Conservation (phyloP, 2,113 vertebrate genomes). For the Carettochelys insculpta region DNA sequence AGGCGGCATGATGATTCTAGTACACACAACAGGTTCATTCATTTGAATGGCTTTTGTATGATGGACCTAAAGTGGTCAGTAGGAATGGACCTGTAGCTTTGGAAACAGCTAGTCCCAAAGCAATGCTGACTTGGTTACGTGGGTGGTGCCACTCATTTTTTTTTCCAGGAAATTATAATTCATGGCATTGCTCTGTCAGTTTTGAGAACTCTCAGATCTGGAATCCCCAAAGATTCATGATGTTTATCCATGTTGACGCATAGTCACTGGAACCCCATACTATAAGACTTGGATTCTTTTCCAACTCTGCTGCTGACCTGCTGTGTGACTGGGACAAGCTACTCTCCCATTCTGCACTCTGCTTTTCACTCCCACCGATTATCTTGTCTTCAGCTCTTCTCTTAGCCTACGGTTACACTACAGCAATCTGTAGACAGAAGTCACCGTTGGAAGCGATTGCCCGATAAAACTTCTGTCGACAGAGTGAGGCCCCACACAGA, state of each 20-base stretch:
- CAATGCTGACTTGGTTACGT: background rate
- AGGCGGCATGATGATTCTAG: background rate
- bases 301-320: background rate
- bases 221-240: background rate
- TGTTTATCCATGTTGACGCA: background rate
- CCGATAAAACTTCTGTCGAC: no score
- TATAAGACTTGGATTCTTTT: background rate
- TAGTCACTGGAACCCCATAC: background rate
- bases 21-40: rapidly evolving
- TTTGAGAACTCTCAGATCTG: background rate
- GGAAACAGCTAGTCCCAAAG: background rate
- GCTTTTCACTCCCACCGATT: background rate
- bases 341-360: background rate
- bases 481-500: no score
- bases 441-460: no score
- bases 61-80: background rate
- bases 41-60: rapidly evolving
- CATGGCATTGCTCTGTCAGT: background rate
- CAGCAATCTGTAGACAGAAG: no score
- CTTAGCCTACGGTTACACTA: no score
- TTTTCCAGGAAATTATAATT: background rate
- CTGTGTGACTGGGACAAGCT: background rate
- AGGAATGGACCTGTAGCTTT: background rate
- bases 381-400: background rate
- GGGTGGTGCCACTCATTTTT: background rate